Conservation (phyloP, 2,113 vertebrate genomes). For the Limanda limanda region DNA sequence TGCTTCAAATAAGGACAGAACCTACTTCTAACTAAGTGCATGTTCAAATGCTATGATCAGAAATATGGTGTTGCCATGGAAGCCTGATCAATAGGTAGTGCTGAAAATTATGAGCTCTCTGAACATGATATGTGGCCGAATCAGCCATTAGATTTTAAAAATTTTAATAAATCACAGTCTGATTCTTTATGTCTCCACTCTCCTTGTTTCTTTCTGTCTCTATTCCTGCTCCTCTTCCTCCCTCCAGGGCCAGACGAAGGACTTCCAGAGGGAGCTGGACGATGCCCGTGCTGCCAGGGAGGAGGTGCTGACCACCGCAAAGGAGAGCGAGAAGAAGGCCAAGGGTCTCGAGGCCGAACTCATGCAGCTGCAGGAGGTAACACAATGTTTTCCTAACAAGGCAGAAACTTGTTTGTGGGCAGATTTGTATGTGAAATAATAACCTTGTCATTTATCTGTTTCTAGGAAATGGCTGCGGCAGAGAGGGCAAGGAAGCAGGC, state of each 20-base stretch:
- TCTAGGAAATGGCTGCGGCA: slow-evolving; percentile 91
- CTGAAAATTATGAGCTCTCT: no score
- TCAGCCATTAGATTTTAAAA: no score
- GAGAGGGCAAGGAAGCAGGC: slow-evolving; percentile 93
- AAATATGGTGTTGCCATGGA: no score
- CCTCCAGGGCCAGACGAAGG: slow-evolving; percentile 93
- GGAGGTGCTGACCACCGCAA: slow-evolving; percentile 90
- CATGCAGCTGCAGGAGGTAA: slow-evolving; percentile 95
- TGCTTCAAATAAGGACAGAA: no score
- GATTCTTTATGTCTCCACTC: neutral
- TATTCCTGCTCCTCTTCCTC: slow-evolving; percentile 7
- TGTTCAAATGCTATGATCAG: no score
- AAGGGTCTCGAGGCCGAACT: slow-evolving; percentile 94
- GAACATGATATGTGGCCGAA: no score
- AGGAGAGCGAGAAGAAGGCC: slow-evolving; percentile 95
- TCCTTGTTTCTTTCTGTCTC: neutral
- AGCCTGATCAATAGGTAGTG: no score
- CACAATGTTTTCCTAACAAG: neutral
- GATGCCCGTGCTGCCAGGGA: slow-evolving; percentile 90
- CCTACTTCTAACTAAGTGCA: no score
- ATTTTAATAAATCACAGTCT: neutral
- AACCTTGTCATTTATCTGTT: neutral
- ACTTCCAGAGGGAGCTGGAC: slow-evolving; percentile 94
- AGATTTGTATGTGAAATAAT: neutral
- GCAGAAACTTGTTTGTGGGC: neutral